These are phyloP conservation scores for Procambarus virginalis DNA, from an alignment of 1,140 invertebrate species.

Conservation along the genomic window DNA sequence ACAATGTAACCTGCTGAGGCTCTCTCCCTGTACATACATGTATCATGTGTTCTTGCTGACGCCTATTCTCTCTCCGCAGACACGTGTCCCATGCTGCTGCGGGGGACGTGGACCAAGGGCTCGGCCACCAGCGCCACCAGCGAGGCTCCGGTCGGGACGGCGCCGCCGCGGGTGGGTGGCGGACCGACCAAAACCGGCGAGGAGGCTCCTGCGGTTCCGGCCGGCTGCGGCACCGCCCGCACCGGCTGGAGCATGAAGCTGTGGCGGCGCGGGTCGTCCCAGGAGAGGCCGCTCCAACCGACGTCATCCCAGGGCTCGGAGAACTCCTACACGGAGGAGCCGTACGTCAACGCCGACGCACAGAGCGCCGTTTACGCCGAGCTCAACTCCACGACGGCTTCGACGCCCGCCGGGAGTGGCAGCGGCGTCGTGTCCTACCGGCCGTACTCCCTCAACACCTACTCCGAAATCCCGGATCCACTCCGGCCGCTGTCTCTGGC, in stretches of 20 bases:
- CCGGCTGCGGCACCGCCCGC: conserved; percentile 35
- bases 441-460: conserved; percentile 71
- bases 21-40: too few relatives aligned
- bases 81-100: conserved; percentile 56
- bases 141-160: neutral
- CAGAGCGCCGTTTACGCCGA: conserved; percentile 72
- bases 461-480: conserved; percentile 72
- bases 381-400: conserved; percentile 68
- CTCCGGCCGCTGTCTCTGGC: conserved; percentile 33
- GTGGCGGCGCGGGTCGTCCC: conserved; percentile 63
- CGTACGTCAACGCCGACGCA: conserved; percentile 70
- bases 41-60: neutral
- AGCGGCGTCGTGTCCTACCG: conserved; percentile 20
- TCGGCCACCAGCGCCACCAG: conserved; percentile 32
- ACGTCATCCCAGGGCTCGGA: conserved; percentile 67
- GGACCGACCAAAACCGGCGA: neutral
- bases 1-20: too few relatives aligned
- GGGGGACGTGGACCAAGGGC: conserved; percentile 61
- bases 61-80: conserved; percentile 32
- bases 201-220: neutral
- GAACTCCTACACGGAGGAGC: conserved; percentile 71
- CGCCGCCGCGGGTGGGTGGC: neutral
- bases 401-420: conserved; percentile 52
- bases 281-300: conserved; percentile 66
- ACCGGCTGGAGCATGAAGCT: conserved; percentile 69